These are phyloP conservation scores for Grammomys dolichurus DNA, from an alignment of 2,113 vertebrate species.

Conservation along the genomic window DNA sequence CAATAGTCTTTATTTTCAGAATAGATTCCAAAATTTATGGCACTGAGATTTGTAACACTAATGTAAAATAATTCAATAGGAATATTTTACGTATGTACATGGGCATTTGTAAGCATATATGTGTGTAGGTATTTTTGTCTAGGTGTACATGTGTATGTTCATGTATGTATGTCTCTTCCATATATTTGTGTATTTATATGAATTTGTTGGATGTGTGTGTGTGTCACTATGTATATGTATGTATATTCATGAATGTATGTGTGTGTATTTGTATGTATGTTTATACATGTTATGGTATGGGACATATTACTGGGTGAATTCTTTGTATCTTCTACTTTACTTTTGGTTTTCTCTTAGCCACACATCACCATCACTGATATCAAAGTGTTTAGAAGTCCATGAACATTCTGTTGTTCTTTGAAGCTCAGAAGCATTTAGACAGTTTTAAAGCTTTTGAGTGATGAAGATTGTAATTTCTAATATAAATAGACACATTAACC, in stretches of 20 bases:
- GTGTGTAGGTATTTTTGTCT: background rate
- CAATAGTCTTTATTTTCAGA: background rate
- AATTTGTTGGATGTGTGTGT: background rate
- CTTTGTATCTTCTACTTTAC: background rate
- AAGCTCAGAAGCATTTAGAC: constrained; percentile 57
- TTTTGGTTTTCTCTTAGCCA: background rate
- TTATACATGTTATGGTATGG: background rate
- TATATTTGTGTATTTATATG: background rate
- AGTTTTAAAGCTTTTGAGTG: constrained; percentile 57
- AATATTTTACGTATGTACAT: constrained; percentile 5
- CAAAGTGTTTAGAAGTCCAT: constrained; percentile 39
- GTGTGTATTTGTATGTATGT: background rate
- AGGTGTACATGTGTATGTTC: background rate
- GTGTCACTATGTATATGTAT: background rate
- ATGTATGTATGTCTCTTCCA: background rate
- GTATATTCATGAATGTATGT: no score
- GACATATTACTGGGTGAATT: constrained; percentile 38
- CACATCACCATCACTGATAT: background rate
- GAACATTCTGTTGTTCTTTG: constrained; percentile 42
- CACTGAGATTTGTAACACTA: constrained; percentile 51
- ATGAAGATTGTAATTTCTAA: constrained; percentile 38
- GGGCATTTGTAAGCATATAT: background rate
- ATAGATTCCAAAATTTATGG: background rate
- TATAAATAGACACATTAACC: constrained; percentile 59
- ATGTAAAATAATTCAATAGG: constrained; percentile 61